Evolutionary conservation across 2,888 invertebrate species (phyloP).

Genomic region (Eledone cirrhosa): DNA sequence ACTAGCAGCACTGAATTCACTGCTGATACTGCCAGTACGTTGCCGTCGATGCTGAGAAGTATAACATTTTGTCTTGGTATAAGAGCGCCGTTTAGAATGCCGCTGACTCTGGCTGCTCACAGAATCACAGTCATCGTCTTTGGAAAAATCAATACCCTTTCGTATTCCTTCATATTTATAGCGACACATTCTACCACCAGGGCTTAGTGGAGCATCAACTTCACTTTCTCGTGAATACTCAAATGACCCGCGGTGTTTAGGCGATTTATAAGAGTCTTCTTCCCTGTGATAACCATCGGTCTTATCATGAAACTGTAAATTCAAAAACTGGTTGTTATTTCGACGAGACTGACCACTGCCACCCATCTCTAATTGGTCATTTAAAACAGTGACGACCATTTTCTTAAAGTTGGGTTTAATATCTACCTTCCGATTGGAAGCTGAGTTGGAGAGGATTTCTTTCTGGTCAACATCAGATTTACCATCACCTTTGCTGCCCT

Average conservation of each 20-base stretch:
- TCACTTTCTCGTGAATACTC: constrained; percentile 6
- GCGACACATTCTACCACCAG: constrained; percentile 19
- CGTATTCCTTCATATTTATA: constrained; percentile 21
- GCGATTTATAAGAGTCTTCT: not conserved
- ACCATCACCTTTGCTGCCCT: constrained; percentile 37
- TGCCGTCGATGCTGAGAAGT: constrained; percentile 42
- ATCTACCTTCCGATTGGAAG: constrained; percentile 38
- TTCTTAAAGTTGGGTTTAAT: constrained; percentile 41
- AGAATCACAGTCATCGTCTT: constrained; percentile 19
- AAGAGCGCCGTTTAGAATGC: constrained; percentile 8
- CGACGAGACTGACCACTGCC: constrained; percentile 14
- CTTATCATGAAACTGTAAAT: constrained; percentile 15
- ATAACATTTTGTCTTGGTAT: constrained; percentile 6
- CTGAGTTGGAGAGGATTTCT: constrained; percentile 21
- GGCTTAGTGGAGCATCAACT: not conserved
- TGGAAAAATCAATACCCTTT: not conserved
- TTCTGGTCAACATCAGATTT: constrained; percentile 26
- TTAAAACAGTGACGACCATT: constrained; percentile 52
- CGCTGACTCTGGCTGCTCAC: constrained; percentile 8
- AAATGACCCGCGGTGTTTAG: constrained; percentile 11
- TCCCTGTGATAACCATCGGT: not conserved
- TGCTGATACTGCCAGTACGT: constrained; percentile 55
- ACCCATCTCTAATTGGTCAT: constrained; percentile 32
- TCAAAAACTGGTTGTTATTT: constrained; percentile 7
- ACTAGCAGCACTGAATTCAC: constrained; percentile 51